phyloP scores from a whole-genome alignment of 1,140 invertebrate species.

The Tetranychus cinnabarinus region DNA sequence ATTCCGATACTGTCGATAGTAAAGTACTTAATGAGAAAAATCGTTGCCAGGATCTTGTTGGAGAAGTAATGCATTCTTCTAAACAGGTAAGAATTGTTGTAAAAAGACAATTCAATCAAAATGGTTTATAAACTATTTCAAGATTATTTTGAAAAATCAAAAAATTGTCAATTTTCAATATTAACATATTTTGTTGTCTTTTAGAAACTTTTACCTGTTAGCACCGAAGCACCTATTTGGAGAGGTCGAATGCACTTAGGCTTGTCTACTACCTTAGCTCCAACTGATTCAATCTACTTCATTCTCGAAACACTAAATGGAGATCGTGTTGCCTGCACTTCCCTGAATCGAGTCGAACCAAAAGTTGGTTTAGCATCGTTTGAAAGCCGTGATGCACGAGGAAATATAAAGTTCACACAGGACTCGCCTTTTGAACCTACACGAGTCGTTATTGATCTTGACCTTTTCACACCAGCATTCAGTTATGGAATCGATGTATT shows the following conservation, averaged over 20 bases:
- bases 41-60: not conserved
- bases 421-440: constrained; percentile 60
- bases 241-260: constrained; percentile 10
- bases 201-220: constrained; percentile 1
- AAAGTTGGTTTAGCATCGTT: not conserved
- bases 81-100: not conserved
- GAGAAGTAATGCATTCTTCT: not conserved
- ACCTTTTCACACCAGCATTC: constrained; percentile 27
- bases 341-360: constrained; percentile 29
- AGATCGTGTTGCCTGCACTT: constrained; percentile 54
- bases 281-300: constrained; percentile 45
- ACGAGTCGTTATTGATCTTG: constrained; percentile 46
- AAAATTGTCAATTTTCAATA: no score
- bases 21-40: not conserved
- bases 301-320: constrained; percentile 51
- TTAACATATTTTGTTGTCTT: no score
- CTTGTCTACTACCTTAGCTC: constrained; percentile 14
- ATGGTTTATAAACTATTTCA: no score
- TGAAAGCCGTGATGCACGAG: constrained; percentile 37
- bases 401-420: constrained; percentile 51
- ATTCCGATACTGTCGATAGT: not conserved
- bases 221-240: constrained; percentile 7
- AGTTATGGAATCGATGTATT: constrained; percentile 28
- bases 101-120: no score
- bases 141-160: no score